Conservation (phyloP, 2,888 invertebrate species). For the Phaedon cochleariae region DNA sequence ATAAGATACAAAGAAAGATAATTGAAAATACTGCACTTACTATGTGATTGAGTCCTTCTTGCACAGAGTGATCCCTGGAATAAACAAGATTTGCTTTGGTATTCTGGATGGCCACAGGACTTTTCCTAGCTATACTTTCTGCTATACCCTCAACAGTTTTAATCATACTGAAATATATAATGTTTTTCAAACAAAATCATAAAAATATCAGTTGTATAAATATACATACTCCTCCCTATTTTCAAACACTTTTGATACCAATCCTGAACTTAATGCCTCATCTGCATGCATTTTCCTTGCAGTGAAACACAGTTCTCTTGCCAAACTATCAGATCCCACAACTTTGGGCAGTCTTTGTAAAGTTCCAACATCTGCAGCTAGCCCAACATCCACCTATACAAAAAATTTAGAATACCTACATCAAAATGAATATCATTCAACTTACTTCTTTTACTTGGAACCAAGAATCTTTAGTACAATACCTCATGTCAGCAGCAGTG, state of each 20-base stretch:
- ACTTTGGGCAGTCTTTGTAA: conserved; percentile 92
- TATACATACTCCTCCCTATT: conserved; percentile 72
- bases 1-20: conserved; percentile 4
- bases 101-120: conserved; percentile 94
- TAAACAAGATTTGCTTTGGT: conserved; percentile 86
- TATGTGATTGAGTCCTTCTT: conserved; percentile 89
- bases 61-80: conserved; percentile 86
- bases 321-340: conserved; percentile 86
- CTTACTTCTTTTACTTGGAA: conserved; percentile 88
- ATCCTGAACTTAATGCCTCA: conserved; percentile 83
- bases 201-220: not conserved
- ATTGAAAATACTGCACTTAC: conserved; percentile 69
- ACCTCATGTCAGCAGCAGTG: conserved; percentile 88
- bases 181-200: not conserved
- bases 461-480: conserved; percentile 89
- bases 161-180: conserved; percentile 69
- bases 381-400: conserved; percentile 73
- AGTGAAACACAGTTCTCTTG: conserved; percentile 87
- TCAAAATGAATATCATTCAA: not conserved
- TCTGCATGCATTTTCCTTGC: conserved; percentile 80
- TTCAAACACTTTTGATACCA: conserved; percentile 80
- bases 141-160: conserved; percentile 78
- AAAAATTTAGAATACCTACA: conserved; percentile 1
- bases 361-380: conserved; percentile 96
- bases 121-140: conserved; percentile 82